These are phyloP conservation scores for Rhombomys opimus DNA, from an alignment of 2,113 vertebrate species.

Conservation along the genomic window DNA sequence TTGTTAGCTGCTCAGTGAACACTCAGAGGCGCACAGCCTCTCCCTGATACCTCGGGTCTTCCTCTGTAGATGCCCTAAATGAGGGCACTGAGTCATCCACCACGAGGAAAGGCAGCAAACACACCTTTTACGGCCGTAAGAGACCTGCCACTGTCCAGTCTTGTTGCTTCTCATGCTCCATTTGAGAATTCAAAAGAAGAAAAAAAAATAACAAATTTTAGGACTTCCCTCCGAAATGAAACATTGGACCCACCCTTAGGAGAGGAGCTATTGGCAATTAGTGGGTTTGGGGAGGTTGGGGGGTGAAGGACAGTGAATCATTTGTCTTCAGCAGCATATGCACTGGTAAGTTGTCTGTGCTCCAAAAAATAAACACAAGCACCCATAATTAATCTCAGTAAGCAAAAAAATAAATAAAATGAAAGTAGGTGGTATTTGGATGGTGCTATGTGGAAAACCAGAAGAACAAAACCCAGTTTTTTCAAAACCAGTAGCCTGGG, in stretches of 20 bases:
- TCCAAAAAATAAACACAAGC: neutral
- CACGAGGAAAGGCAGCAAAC: neutral
- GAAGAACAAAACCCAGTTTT: neutral
- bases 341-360: neutral
- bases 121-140: neutral
- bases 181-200: neutral
- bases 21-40: neutral
- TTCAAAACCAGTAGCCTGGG: too few relatives aligned
- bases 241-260: neutral
- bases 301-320: neutral
- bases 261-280: neutral
- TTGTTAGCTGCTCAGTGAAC: neutral
- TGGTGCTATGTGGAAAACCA: neutral
- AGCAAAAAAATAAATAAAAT: neutral
- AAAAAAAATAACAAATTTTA: neutral
- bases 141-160: neutral
- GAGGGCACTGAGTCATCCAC: neutral
- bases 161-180: neutral
- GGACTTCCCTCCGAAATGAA: conserved; percentile 35
- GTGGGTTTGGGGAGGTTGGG: neutral
- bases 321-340: neutral
- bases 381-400: neutral
- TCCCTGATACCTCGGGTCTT: neutral
- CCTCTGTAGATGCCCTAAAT: neutral
- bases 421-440: neutral